Evolutionary conservation across 2,888 invertebrate genomes (phyloP).

Genomic region (Chrysolina haemoptera): DNA sequence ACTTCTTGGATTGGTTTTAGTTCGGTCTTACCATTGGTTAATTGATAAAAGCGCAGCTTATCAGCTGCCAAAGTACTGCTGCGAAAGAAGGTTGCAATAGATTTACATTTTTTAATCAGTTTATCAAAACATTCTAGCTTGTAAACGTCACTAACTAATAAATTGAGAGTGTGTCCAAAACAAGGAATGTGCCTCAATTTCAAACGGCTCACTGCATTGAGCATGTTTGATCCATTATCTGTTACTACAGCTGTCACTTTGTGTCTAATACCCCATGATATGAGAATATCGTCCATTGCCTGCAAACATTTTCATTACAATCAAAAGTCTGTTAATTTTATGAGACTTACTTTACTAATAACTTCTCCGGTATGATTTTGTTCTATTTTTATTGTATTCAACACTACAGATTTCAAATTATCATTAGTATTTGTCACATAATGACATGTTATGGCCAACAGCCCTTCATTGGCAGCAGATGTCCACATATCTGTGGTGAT

Average conservation of each 20-base stretch:
- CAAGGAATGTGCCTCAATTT: conserved; percentile 22
- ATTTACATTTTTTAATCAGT: conserved; percentile 22
- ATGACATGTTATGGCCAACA: not conserved
- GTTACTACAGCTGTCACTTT: not conserved
- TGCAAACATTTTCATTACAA: too few species aligned
- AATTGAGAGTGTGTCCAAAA: conserved; percentile 23
- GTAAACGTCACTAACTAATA: conserved; percentile 13
- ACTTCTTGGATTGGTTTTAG: conserved; percentile 22
- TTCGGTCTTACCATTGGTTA: not conserved
- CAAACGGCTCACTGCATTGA: conserved; percentile 3
- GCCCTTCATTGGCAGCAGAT: conserved; percentile 10
- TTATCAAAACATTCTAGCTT: conserved; percentile 21
- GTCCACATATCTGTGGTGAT: conserved; percentile 26
- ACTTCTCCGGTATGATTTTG: conserved; percentile 22
- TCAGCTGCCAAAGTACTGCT: conserved; percentile 18
- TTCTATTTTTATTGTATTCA: conserved; percentile 17
- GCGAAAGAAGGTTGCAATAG: conserved; percentile 17
- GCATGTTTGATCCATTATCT: not conserved
- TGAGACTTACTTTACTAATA: conserved; percentile 13
- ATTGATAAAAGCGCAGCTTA: conserved; percentile 6
- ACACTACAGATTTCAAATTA: conserved; percentile 12
- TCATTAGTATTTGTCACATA: conserved; percentile 9
- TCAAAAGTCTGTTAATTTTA: not conserved
- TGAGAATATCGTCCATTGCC: too few species aligned
- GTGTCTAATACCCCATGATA: not conserved